Evolutionary conservation across 2,113 vertebrate genomes (phyloP).

Genomic region (Dipodomys merriami): DNA sequence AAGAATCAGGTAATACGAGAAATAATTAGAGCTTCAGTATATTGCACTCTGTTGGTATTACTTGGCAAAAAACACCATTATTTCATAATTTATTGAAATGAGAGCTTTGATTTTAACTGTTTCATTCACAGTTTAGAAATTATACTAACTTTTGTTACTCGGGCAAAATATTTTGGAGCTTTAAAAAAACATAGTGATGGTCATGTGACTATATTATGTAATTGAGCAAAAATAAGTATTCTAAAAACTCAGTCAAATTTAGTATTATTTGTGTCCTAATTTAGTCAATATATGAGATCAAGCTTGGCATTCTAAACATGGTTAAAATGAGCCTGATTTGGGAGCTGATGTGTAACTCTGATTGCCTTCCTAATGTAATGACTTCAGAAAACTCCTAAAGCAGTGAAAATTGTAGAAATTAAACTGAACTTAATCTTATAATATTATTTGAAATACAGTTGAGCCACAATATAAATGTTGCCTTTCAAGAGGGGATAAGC

Average conservation of each 20-base stretch:
- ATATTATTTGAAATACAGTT: background rate
- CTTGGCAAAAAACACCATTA: slow-evolving; percentile 18
- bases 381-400: slow-evolving; percentile 26
- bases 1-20: slow-evolving; percentile 9
- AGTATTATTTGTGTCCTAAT: background rate
- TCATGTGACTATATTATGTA: background rate
- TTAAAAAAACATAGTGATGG: too few relatives aligned
- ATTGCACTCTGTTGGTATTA: slow-evolving; percentile 53
- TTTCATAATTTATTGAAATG: slow-evolving; percentile 10
- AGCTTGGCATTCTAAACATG: background rate
- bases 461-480: background rate
- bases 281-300: background rate
- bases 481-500: background rate
- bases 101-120: background rate
- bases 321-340: background rate
- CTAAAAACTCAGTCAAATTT: slow-evolving; percentile 10
- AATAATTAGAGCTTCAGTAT: slow-evolving; percentile 45
- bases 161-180: slow-evolving; percentile 13
- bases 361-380: background rate
- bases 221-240: background rate
- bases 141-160: background rate
- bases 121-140: background rate
- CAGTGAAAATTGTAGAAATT: slow-evolving; percentile 9
- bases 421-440: slow-evolving; percentile 25
- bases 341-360: background rate